Base-by-base conservation (phyloP, 1,140 invertebrate species). In the Aphis gossypii region DNA sequence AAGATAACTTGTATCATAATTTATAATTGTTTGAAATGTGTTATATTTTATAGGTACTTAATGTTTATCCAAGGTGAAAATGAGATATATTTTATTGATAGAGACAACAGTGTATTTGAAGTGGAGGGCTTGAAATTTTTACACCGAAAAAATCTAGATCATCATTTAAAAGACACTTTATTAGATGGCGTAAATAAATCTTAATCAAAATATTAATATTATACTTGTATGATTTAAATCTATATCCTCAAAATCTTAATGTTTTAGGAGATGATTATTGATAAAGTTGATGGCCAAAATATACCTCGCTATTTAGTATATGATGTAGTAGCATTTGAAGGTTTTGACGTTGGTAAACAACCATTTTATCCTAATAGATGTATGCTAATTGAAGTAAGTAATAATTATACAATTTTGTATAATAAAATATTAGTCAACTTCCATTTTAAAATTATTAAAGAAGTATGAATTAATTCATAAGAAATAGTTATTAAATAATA, bases 71-170 rank as follows among this genome's bases (percentile, higher is more conserved):
- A 98, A 95, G 97, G 96, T 30, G 96, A 97, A 94, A 96, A 97
- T 94, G 96, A 98, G 95, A 96, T 99, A 14, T 99, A 97, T 95
- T 99, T 99, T 95, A 96, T 99, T 94, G 99, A 99, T 96, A 96
- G 99, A 95, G 98, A 99, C 95, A 98, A 99, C 95, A 97, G 97
- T 94, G 97, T 99, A n/a, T 99, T 99, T 95, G 96, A 97, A 96
- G 97, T 99, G 1, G 95, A 96, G 35, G 97, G 97, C 90, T 95
- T 99, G 5, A 96, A 95, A 89, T 99, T 99, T 96, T 96, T 97
- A 2, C 96, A 97, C 94, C 96, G 97, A 93, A 97, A 97, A 95
- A 97, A 98, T 95, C 95, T 97, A 1, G 96, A 96, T 20, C 96
- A 96, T 94, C 97, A 97, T 95, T 95, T 99, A 2, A 96, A 95